A percentile compares a stretch with the other conserved stretches of the same genome.
Conservation (phyloP, 2,888 invertebrate genomes). For the Eucera pruinosa region DNA sequence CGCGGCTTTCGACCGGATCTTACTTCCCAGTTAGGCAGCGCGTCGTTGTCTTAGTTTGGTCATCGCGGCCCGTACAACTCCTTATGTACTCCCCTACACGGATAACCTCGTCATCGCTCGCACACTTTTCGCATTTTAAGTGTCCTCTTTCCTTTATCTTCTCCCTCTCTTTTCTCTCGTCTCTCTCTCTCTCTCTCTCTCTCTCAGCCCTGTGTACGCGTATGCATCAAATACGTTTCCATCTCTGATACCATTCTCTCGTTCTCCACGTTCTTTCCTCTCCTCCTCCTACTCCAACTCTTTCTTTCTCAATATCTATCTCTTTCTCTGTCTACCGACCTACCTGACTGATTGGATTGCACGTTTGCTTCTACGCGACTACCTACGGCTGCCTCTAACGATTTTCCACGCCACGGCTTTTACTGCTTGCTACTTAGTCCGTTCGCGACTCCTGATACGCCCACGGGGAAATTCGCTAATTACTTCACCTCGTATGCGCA, state of each 20-base stretch:
- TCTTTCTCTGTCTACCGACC: slow-evolving; percentile 50
- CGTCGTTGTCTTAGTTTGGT: slow-evolving; percentile 83
- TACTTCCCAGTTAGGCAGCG: slow-evolving; percentile 83
- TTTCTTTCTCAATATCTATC: slow-evolving; percentile 16
- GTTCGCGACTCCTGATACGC: slow-evolving; percentile 52
- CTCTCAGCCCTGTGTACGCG: slow-evolving; percentile 15
- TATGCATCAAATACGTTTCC: slow-evolving; percentile 34
- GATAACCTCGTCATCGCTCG: slow-evolving; percentile 83
- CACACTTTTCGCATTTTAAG: slow-evolving; percentile 83
- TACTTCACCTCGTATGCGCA: slow-evolving; percentile 27
- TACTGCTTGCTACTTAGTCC: slow-evolving; percentile 58
- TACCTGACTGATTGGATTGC: slow-evolving; percentile 60
- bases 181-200: slow-evolving; percentile 36
- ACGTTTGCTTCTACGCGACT: slow-evolving; percentile 37
- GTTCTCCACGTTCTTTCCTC: slow-evolving; percentile 46
- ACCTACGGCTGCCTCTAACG: slow-evolving; percentile 66
- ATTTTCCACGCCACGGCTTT: slow-evolving; percentile 76
- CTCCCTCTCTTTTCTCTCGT: slow-evolving; percentile 41
- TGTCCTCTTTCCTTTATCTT: slow-evolving; percentile 66
- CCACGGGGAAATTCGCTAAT: slow-evolving; percentile 58
- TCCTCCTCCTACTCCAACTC: slow-evolving; percentile 12
- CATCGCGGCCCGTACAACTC: slow-evolving; percentile 81
- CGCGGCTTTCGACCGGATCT: slow-evolving; percentile 82
- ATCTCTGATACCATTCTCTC: slow-evolving; percentile 57
- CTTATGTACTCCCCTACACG: slow-evolving; percentile 82